These are phyloP conservation scores for Etheostoma cragini DNA, from an alignment of 2,113 vertebrate genomes.

Conservation along the genomic window DNA sequence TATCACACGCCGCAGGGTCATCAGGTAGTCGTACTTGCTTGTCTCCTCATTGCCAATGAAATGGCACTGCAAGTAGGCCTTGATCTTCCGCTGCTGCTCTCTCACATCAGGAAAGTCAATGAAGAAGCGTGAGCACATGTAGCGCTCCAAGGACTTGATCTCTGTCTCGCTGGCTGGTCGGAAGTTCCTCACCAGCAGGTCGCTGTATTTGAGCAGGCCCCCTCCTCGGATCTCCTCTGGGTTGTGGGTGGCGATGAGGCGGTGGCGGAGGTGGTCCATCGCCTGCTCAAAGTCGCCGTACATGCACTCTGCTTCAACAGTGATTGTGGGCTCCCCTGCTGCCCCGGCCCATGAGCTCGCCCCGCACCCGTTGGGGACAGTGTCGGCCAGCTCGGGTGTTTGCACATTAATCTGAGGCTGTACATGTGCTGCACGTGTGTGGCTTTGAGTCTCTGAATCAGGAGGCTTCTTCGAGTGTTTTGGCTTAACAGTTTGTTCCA, in stretches of 20 bases:
- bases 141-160: constrained; percentile 94
- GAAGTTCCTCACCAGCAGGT: constrained; percentile 93
- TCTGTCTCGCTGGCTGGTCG: constrained; percentile 89
- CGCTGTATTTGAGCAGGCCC: constrained; percentile 95
- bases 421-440: background rate
- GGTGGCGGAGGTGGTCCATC: constrained; percentile 89
- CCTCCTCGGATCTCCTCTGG: constrained; percentile 97
- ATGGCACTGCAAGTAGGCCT: constrained; percentile 94
- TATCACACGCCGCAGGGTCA: constrained; percentile 92
- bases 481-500: constrained; percentile 60
- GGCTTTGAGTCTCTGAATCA: constrained; percentile 44
- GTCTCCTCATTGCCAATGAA: constrained; percentile 92
- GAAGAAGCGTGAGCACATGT: constrained; percentile 99
- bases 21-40: constrained; percentile 95
- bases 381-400: background rate
- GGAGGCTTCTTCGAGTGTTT: constrained; percentile 71
- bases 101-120: constrained; percentile 95
- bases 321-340: constrained; percentile 65
- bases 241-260: constrained; percentile 92
- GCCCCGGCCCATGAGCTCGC: constrained; percentile 35
- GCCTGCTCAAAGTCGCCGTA: constrained; percentile 94
- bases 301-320: constrained; percentile 93
- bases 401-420: constrained; percentile 22
- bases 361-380: background rate
- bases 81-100: constrained; percentile 94